Conservation (phyloP, 2,797 vertebrate species). For the Hoplostethus mediterraneus region DNA sequence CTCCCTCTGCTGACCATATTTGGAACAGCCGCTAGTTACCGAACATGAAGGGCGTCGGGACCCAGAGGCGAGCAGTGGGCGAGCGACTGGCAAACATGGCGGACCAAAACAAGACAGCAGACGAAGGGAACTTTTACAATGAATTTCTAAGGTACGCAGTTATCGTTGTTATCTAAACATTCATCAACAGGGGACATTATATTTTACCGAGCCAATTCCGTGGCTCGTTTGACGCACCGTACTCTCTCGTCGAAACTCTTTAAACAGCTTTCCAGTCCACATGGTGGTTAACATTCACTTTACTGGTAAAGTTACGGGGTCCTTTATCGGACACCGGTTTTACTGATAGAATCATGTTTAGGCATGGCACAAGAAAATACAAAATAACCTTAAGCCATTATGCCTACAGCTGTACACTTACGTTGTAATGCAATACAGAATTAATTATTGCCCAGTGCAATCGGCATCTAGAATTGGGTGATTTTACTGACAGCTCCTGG, state of each 20-base stretch:
- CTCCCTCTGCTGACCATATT: constrained; percentile 32
- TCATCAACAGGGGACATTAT: accelerated
- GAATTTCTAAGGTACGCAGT: constrained; percentile 72
- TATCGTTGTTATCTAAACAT: accelerated
- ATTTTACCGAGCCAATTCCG: accelerated
- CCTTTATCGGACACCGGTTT: neutral
- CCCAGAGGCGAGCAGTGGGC: constrained; percentile 38
- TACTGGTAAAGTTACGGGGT: neutral
- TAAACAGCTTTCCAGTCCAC: neutral
- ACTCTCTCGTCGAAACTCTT: neutral
- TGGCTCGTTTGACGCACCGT: neutral
- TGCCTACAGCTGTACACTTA: no score
- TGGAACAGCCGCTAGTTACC: accelerated
- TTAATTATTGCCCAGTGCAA: no score
- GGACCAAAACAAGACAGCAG: constrained; percentile 56
- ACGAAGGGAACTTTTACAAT: constrained; percentile 37
- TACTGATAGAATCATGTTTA: no score
- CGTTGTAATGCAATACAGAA: no score
- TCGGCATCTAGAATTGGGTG: no score
- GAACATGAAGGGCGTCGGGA: constrained; percentile 30
- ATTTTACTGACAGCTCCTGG: no score
- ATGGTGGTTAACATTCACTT: neutral
- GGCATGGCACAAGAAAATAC: no score
- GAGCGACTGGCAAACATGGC: constrained; percentile 74
- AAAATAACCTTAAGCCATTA: no score